phyloP scores from a whole-genome alignment of 2,113 vertebrate species.

The Oreochromis niloticus region DNA sequence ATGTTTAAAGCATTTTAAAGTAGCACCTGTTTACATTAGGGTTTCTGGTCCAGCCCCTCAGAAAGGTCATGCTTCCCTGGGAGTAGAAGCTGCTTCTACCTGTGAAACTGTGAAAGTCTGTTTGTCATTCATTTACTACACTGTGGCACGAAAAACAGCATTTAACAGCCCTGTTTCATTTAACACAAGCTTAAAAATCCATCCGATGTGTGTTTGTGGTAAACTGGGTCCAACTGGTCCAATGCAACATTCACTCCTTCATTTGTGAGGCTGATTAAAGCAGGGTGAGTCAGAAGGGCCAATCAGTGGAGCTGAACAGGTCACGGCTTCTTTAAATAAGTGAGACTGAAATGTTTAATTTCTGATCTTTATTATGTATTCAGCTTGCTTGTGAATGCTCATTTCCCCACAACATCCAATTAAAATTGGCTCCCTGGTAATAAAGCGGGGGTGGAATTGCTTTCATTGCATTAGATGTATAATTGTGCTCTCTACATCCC shows the following conservation, averaged over 20 bases:
- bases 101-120: background rate
- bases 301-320: background rate
- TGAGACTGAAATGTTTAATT: constrained; percentile 7
- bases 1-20: background rate
- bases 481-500: constrained; percentile 9
- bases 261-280: background rate
- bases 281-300: background rate
- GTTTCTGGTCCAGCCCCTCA: background rate
- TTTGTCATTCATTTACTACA: background rate
- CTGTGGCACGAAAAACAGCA: background rate
- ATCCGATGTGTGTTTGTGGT: background rate
- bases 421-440: constrained; percentile 11
- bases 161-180: background rate
- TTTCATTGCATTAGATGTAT: constrained; percentile 9
- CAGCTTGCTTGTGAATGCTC: background rate
- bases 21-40: background rate
- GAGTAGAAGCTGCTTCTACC: background rate
- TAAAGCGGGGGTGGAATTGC: constrained; percentile 4
- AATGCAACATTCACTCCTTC: background rate
- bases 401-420: constrained; percentile 34
- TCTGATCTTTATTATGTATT: constrained; percentile 31
- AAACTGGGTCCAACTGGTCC: background rate
- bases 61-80: background rate
- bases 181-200: background rate
- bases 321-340: background rate